These are phyloP conservation scores for Mactromeris polynyma DNA, from an alignment of 2,888 invertebrate genomes.

Conservation along the genomic window DNA sequence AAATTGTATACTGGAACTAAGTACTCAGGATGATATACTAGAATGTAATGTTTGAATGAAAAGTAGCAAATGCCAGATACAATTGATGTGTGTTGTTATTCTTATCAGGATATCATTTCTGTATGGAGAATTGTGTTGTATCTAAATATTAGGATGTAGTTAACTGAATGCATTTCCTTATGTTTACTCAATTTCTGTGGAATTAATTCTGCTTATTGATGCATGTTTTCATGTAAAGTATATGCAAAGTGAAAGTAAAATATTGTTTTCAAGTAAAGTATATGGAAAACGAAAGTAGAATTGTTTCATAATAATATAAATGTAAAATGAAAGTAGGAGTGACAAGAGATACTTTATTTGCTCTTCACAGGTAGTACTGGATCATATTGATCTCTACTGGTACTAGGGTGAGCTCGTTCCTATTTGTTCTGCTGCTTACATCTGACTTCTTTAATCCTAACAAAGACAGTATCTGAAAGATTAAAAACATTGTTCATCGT, in stretches of 20 bases:
- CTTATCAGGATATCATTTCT: neutral
- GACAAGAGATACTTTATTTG: constrained; percentile 71
- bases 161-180: neutral
- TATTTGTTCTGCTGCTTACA: constrained; percentile 69
- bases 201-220: neutral
- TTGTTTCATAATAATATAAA: constrained; percentile 15
- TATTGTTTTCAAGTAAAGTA: constrained; percentile 35
- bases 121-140: neutral
- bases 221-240: constrained; percentile 29
- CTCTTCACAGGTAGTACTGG: constrained; percentile 81
- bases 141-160: neutral
- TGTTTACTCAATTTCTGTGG: neutral
- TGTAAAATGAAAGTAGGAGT: constrained; percentile 63
- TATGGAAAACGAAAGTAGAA: constrained; percentile 40
- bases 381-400: constrained; percentile 83
- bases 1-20: neutral
- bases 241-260: constrained; percentile 28
- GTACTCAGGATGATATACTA: neutral
- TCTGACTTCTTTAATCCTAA: constrained; percentile 65
- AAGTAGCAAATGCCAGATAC: neutral
- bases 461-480: constrained; percentile 22
- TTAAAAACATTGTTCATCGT: constrained; percentile 16
- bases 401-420: constrained; percentile 77
- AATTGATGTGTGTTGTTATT: neutral
- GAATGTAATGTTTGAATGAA: neutral